phyloP scores from a whole-genome alignment of 2,888 invertebrate species.

The Thereva nobilitata region DNA sequence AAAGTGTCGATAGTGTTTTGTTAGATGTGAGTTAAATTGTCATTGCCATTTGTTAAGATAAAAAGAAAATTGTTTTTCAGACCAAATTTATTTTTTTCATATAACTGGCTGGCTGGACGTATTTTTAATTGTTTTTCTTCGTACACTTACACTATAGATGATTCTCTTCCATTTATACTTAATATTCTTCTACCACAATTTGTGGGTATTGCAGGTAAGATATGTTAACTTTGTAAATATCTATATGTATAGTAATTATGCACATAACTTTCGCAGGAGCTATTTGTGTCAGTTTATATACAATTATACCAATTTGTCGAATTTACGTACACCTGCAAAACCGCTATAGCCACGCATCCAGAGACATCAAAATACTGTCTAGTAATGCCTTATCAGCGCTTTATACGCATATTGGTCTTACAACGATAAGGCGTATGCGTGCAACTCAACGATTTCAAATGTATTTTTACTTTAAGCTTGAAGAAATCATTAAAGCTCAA shows the following conservation, averaged over 20 bases:
- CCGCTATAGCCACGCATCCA: constrained; percentile 80
- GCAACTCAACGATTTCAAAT: constrained; percentile 67
- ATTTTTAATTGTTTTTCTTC: constrained; percentile 95
- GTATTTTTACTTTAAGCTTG: constrained; percentile 73
- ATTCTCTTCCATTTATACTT: too few species aligned
- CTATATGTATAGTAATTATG: background rate
- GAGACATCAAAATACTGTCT: constrained; percentile 86
- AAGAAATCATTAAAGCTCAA: constrained; percentile 79
- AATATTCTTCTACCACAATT: constrained; percentile 85
- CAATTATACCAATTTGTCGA: constrained; percentile 79
- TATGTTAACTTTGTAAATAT: constrained; percentile 39
- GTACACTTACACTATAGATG: constrained; percentile 94
- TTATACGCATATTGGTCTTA: constrained; percentile 88
- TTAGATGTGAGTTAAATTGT: too few species aligned
- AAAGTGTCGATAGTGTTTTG: constrained; percentile 61
- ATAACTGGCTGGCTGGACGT: constrained; percentile 85
- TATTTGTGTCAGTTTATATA: too few species aligned
- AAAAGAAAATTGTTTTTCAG: too few species aligned
- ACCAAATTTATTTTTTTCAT: constrained; percentile 89
- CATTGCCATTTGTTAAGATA: too few species aligned
- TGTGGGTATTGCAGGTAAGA: constrained; percentile 77
- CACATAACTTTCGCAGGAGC: constrained; percentile 63
- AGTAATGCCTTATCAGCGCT: constrained; percentile 88
- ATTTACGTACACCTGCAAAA: constrained; percentile 86
- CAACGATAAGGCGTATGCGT: constrained; percentile 79